Evolutionary conservation across 2,888 invertebrate species (phyloP).

Genomic region (Parascotia fuliginaria): DNA sequence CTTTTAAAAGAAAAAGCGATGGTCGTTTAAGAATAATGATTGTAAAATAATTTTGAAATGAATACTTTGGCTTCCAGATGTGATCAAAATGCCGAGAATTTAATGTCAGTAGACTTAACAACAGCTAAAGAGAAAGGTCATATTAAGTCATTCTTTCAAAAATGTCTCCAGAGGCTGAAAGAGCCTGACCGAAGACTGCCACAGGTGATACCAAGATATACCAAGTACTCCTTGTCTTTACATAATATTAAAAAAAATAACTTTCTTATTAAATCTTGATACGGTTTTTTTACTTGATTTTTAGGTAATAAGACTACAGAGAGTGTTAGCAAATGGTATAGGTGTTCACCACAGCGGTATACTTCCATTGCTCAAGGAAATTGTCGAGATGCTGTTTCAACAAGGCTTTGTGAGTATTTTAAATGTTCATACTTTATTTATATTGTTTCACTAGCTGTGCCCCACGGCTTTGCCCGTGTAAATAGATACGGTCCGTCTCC

Average conservation of each 20-base stretch:
- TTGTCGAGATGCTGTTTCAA: constrained; percentile 98
- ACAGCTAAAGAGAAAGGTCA: constrained; percentile 93
- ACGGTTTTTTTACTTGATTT: not conserved
- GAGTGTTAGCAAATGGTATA: constrained; percentile 90
- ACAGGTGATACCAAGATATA: constrained; percentile 84
- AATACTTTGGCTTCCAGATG: constrained; percentile 67
- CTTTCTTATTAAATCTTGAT: no score
- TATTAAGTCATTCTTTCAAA: constrained; percentile 94
- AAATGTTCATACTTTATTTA: no score
- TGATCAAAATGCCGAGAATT: constrained; percentile 85
- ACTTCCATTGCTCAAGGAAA: constrained; percentile 98
- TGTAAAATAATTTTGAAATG: no score
- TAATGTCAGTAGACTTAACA: constrained; percentile 91
- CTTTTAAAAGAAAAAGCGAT: no score
- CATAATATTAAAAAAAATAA: no score
- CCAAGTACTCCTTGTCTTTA: not conserved
- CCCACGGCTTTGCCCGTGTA: no score
- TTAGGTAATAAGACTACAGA: constrained; percentile 73
- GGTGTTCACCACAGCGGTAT: constrained; percentile 99
- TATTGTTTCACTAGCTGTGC: no score
- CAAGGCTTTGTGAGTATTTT: constrained; percentile 94
- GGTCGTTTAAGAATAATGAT: no score
- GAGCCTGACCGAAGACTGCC: constrained; percentile 95
- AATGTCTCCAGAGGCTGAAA: constrained; percentile 93
- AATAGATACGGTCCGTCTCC: no score